Percentiles rank a stretch among this genome's conserved stretches.
phyloP scores from a whole-genome alignment of 2,888 invertebrate genomes.

The Ditylenchus weischeri region DNA sequence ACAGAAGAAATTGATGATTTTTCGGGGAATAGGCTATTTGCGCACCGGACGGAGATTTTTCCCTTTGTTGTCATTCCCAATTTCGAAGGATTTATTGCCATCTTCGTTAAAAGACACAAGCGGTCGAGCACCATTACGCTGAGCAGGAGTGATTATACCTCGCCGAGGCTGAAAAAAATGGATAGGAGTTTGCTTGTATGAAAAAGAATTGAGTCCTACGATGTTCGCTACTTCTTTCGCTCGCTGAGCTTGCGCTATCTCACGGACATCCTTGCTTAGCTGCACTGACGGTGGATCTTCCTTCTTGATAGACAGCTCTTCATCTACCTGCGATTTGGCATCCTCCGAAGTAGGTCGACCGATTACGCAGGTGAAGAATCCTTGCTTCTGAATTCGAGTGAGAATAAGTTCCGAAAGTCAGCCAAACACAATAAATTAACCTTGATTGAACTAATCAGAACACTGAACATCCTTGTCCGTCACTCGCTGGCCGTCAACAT shows the following conservation, averaged over 20 bases:
- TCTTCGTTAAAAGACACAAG: too few species aligned
- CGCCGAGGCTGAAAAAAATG: too few species aligned
- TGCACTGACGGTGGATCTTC: conserved; percentile 36
- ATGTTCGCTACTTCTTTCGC: too few species aligned
- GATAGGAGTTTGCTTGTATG: too few species aligned
- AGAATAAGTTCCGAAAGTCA: background rate
- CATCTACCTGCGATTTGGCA: conserved; percentile 33
- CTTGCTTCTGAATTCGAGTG: conserved; percentile 14
- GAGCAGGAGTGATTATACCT: too few species aligned
- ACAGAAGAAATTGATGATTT: too few species aligned
- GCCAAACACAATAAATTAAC: background rate
- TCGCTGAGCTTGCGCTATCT: conserved; percentile 29
- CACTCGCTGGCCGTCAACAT: conserved; percentile 37
- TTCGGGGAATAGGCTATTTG: too few species aligned
- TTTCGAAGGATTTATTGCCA: too few species aligned
- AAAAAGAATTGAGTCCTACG: too few species aligned
- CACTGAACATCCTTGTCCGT: conserved; percentile 40
- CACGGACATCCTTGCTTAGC: conserved; percentile 37
- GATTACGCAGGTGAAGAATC: conserved; percentile 30
- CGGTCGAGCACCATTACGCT: too few species aligned
- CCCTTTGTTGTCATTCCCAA: too few species aligned
- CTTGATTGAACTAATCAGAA: conserved; percentile 34
- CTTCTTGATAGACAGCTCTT: conserved; percentile 27
- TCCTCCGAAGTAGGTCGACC: conserved; percentile 38
- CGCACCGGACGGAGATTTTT: too few species aligned